Evolutionary conservation across 1,140 invertebrate species (phyloP), one percentile per base, ranked within the genome.

Genomic region (Drosophila pruinosa): DNA sequence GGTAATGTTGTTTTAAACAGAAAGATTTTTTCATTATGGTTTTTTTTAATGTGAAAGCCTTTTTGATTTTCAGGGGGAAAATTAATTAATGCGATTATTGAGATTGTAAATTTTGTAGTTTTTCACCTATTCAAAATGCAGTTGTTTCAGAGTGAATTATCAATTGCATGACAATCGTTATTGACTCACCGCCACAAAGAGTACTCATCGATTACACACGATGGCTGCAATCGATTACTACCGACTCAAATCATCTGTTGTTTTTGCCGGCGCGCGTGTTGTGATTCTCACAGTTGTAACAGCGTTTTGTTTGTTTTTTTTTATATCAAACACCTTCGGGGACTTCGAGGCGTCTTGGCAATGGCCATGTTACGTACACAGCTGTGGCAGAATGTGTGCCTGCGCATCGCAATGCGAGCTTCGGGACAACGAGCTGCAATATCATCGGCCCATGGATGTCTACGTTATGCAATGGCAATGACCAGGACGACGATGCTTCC

Each of bases 331-430:
- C 7, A 10, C 0, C 6, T 31, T 28, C 7, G 21, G 21, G 3
- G 24, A 26, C 10, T 36, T 12, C 3, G 22, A 5, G 14, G n/a
- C 57, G 36, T 8, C 41, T 14, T 26, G 34, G 28, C 41, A 15
- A 26, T 39, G n/a, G 61, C 41, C 28, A 83, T 83, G 79, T 68
- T 79, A 28, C 75, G 75, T 15, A 41, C 72, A 0, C 54, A 72
- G 7, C n/a, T 78, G 4, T 53, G 74, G 52, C 67, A 52, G 15
- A 65, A 43, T 31, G 28, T 65, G 43, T 65, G 76, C 17, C 12
- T 56, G 17, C 63, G 50, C 5, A 45, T 39, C 26, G 21, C 61
- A 3, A 14, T 69, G 4, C 67, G 38, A 5, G 8, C 24, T 12
- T 39, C 6, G 4, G 34, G 39, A 3, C 14, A 21, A 3, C 10